phyloP scores from a whole-genome alignment of 2,888 invertebrate genomes.

The Caenorhabditis japonica region DNA sequence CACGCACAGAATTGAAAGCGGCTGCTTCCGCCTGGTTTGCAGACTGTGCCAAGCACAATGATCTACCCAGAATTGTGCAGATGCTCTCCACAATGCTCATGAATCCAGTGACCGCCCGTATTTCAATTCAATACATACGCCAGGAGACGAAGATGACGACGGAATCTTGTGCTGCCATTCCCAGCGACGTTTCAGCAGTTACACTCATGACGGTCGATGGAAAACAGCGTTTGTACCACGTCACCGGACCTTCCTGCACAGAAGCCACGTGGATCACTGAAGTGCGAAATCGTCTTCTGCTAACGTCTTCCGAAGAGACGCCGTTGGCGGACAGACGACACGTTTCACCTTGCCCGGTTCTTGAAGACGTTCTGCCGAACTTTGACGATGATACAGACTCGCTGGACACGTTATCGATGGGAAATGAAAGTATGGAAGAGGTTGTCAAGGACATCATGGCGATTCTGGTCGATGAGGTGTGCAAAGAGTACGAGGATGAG shows the following conservation, averaged over 20 bases:
- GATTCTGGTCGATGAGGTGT: constrained; percentile 67
- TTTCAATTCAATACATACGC: constrained; percentile 82
- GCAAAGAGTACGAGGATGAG: constrained; percentile 62
- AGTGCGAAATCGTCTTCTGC: constrained; percentile 53
- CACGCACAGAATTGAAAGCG: constrained; percentile 66
- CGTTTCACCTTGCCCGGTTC: constrained; percentile 12
- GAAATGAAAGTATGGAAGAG: constrained; percentile 64
- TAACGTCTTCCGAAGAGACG: constrained; percentile 45
- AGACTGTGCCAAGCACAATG: constrained; percentile 83
- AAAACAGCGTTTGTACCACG: constrained; percentile 73
- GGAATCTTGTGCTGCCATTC: constrained; percentile 61
- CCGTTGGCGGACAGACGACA: constrained; percentile 20
- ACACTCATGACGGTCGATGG: constrained; percentile 68
- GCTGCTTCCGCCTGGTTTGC: constrained; percentile 86
- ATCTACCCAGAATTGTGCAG: constrained; percentile 85
- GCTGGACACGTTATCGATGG: constrained; percentile 66
- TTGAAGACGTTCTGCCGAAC: constrained; percentile 53
- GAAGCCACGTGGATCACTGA: constrained; percentile 53
- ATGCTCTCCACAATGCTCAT: constrained; percentile 82
- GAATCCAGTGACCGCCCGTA: constrained; percentile 86
- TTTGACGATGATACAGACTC: constrained; percentile 71
- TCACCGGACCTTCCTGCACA: constrained; percentile 48
- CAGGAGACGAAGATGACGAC: constrained; percentile 62
- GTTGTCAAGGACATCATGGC: constrained; percentile 69
- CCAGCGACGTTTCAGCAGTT: constrained; percentile 66